Base-by-base conservation (phyloP, 2,113 vertebrate species). In the Struthio camelus region DNA sequence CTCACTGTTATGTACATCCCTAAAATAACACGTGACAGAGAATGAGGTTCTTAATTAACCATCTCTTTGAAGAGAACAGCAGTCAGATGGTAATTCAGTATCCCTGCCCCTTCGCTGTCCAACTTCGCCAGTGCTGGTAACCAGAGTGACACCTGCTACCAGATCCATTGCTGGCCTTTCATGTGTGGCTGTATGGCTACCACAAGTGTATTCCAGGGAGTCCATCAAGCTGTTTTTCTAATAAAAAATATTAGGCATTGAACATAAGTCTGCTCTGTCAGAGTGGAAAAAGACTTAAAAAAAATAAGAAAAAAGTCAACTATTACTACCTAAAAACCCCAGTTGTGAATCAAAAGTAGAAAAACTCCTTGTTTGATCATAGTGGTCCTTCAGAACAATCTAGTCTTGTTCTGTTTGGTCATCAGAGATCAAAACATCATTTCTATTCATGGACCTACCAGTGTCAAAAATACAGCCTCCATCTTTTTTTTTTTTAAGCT, bases 1-100 rank as follows among this genome's bases (percentile, higher is more conserved):
- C 28, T 61, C 12, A 1, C 3, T 17, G 46, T 42, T 53, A 28
- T 0, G 7, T 0, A 0, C 44, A 42, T 50, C 30, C 62, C 46
- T 27, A 48, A 40, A 93, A 34, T 23, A 56, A 2, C 58, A 4
- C 42, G 30, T 30, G 30, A 15, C 15, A 44, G 61, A 51, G 72
- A 59, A 30, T 1, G 0, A 0, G 2, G 58, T 23, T 72, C 24
- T 77, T 7, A 20, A 70, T 36, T 53, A 12, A 69, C 23, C 50
- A n/a, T 28, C 28, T 78, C 9, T 62, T 25, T 0, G 1, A 46
- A 28, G 1, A 12, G 53, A 1, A 2, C 40, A 1, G 3, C 46
- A 44, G 48, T 11, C 38, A 75, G 62, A 54, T 58, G 22, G 40
- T 2, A 5, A 19, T 32, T 73, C 16, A 1, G 3, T 13, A 77